Conservation (phyloP, 2,113 vertebrate species). For the Oncorhynchus gorbuscha region DNA sequence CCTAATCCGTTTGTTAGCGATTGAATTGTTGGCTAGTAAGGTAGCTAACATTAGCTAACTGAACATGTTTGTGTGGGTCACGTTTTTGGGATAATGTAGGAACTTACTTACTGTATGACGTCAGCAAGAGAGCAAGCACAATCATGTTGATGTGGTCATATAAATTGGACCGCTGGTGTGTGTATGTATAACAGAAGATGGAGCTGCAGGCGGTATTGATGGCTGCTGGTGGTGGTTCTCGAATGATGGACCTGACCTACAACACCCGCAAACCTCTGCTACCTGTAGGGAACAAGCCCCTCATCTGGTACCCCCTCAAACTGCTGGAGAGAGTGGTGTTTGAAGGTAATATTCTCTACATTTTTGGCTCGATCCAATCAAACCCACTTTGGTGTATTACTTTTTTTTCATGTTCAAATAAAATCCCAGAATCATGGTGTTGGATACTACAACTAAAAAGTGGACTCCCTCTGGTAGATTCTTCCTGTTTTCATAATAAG, state of each 20-base stretch:
- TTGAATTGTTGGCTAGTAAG: too few species aligned
- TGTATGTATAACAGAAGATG: slow-evolving; percentile 64
- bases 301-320: slow-evolving; percentile 96
- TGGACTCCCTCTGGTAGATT: too few species aligned
- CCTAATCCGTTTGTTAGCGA: too few species aligned
- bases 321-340: slow-evolving; percentile 93
- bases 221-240: slow-evolving; percentile 94
- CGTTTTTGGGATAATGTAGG: too few species aligned
- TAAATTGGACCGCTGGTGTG: background rate
- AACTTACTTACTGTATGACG: background rate
- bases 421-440: too few species aligned
- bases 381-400: too few species aligned
- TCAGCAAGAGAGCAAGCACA: background rate
- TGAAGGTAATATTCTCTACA: slow-evolving; percentile 80
- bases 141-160: too few species aligned
- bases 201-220: slow-evolving; percentile 97
- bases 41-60: too few species aligned
- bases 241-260: slow-evolving; percentile 95
- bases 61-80: too few species aligned
- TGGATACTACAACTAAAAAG: too few species aligned
- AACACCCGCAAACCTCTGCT: slow-evolving; percentile 92
- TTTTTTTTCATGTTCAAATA: too few species aligned
- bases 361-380: background rate
- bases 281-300: slow-evolving; percentile 92
- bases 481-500: too few species aligned